Conservation (phyloP, 2,888 invertebrate species). For the Cephus nigrinus region DNA sequence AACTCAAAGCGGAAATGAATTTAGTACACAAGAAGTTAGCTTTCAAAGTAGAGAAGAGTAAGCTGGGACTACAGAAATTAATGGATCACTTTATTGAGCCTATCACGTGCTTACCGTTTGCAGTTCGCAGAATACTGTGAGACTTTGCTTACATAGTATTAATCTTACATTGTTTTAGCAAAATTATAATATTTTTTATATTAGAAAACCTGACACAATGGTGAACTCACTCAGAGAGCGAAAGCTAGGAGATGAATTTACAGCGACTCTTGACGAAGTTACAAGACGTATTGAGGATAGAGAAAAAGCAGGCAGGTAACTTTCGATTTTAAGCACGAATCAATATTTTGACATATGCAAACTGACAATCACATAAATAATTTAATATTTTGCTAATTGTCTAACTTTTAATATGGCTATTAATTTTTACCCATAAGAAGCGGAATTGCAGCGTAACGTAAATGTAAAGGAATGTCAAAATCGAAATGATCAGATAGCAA, state of each 20-base stretch:
- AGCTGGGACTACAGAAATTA: constrained; percentile 73
- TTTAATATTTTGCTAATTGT: background rate
- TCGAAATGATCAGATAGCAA: background rate
- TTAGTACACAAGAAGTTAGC: constrained; percentile 75
- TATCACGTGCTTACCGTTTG: constrained; percentile 65
- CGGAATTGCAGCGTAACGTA: constrained; percentile 20
- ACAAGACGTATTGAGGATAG: constrained; percentile 72
- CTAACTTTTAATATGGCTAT: background rate
- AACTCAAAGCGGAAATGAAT: constrained; percentile 72
- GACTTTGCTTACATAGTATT: constrained; percentile 18
- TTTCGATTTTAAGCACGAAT: constrained; percentile 38
- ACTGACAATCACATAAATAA: background rate
- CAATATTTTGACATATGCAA: background rate
- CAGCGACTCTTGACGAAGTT: constrained; percentile 70
- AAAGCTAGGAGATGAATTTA: constrained; percentile 71
- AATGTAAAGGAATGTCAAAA: constrained; percentile 2
- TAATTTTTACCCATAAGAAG: constrained; percentile 21
- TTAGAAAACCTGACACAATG: constrained; percentile 46
- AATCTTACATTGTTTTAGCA: constrained; percentile 1
- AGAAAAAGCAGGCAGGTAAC: constrained; percentile 70
- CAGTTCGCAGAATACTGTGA: constrained; percentile 54
- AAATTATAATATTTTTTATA: constrained; percentile 5
- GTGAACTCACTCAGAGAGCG: constrained; percentile 75
- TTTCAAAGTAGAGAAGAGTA: constrained; percentile 78
- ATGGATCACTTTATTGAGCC: constrained; percentile 75